Percentiles rank a stretch among this genome's conserved stretches.
Evolutionary conservation across 2,113 vertebrate species (phyloP).

Genomic region (Danionella cerebrum): DNA sequence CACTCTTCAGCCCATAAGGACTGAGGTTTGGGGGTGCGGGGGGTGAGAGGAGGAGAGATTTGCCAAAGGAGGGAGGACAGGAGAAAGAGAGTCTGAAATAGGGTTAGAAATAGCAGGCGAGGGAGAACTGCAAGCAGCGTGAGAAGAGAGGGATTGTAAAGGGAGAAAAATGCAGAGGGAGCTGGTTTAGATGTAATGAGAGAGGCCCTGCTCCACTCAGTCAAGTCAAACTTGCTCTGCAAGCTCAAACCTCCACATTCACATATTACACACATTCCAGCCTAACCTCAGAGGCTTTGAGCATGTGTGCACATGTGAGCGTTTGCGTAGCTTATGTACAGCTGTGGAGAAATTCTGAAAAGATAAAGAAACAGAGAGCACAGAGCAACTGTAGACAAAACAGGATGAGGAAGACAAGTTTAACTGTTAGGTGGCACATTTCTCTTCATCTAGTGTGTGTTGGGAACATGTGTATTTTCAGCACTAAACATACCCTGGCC

Average conservation of each 20-base stretch:
- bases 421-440: background rate
- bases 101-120: slow-evolving; percentile 1
- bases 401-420: background rate
- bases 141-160: background rate
- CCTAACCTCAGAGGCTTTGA: slow-evolving; percentile 34
- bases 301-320: background rate
- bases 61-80: background rate
- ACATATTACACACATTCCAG: slow-evolving; percentile 38
- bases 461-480: background rate
- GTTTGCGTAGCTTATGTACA: background rate
- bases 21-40: background rate
- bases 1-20: slow-evolving; percentile 34
- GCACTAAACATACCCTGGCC: background rate
- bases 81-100: slow-evolving; percentile 5
- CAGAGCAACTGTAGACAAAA: background rate
- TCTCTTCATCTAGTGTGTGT: background rate
- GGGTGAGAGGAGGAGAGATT: background rate
- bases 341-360: background rate
- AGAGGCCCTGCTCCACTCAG: slow-evolving; percentile 27
- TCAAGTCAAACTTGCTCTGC: slow-evolving; percentile 33
- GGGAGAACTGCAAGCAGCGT: background rate
- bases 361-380: background rate
- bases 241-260: slow-evolving; percentile 29
- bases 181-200: slow-evolving; percentile 32
- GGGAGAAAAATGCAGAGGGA: slow-evolving; percentile 15